These are phyloP conservation scores for Chrysopilus asiliformis DNA, from an alignment of 2,888 invertebrate genomes.

Conservation along the genomic window DNA sequence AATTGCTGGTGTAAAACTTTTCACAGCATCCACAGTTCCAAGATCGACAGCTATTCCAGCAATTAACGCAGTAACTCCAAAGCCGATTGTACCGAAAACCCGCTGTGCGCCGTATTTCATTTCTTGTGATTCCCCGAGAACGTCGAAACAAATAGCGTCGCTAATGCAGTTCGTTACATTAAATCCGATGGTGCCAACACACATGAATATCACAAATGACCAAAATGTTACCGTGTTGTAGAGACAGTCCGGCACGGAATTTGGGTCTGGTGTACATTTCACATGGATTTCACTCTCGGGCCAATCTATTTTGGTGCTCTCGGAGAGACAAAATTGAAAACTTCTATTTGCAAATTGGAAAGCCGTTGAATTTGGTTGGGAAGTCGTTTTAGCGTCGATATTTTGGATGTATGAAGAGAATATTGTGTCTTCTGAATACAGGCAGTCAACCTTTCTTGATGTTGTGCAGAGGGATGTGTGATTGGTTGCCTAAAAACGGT, in stretches of 20 bases:
- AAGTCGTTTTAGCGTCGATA: background rate
- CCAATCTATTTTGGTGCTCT: too few relatives aligned
- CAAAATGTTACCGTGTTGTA: conserved; percentile 54
- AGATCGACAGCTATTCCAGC: conserved; percentile 55
- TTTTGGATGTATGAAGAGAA: background rate
- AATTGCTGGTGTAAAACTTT: conserved; percentile 59
- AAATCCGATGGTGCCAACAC: conserved; percentile 62
- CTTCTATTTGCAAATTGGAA: conserved; percentile 1
- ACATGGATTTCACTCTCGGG: background rate
- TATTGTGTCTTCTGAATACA: background rate
- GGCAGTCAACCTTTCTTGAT: background rate
- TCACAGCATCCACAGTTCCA: conserved; percentile 44
- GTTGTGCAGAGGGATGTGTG: background rate
- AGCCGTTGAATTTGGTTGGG: background rate
- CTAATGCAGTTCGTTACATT: conserved; percentile 77
- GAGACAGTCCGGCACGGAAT: conserved; percentile 26
- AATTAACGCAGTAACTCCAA: conserved; percentile 57
- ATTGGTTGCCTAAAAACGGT: too few relatives aligned
- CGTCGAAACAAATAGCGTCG: conserved; percentile 83
- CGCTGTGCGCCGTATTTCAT: conserved; percentile 63
- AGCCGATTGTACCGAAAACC: conserved; percentile 73
- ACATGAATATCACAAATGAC: conserved; percentile 58
- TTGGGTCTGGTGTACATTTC: conserved; percentile 11
- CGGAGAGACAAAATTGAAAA: too few relatives aligned
- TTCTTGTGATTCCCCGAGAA: conserved; percentile 56